phyloP scores from a whole-genome alignment of 2,888 invertebrate species.

The Eumerus sabulonum region DNA sequence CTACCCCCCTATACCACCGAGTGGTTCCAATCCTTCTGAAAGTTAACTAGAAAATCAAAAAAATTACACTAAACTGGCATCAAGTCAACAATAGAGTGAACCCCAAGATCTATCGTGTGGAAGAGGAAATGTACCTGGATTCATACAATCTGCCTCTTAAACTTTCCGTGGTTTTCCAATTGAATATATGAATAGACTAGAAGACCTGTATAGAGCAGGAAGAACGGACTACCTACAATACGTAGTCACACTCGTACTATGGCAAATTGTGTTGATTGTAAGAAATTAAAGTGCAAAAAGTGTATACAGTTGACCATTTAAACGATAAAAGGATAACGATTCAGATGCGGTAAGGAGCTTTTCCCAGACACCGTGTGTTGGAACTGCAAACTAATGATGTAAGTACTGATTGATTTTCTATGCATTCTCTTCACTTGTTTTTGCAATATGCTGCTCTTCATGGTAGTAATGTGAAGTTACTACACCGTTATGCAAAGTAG shows the following conservation, averaged over 20 bases:
- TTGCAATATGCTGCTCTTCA: conserved; percentile 10
- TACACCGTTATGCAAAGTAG: too few species aligned
- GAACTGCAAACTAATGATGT: conserved; percentile 34
- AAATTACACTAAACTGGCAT: too few species aligned
- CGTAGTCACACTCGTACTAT: too few species aligned
- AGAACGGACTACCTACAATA: neutral
- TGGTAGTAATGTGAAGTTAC: conserved; percentile 1
- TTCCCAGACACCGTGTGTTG: neutral
- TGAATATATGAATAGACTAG: conserved; percentile 35
- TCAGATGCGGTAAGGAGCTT: conserved; percentile 19
- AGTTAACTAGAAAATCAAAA: too few species aligned
- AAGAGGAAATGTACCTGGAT: conserved; percentile 9
- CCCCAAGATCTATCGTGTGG: conserved; percentile 29
- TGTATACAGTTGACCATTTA: too few species aligned
- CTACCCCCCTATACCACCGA: neutral
- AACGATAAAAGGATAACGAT: conserved; percentile 9
- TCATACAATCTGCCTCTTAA: conserved; percentile 4
- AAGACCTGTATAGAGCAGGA: too few species aligned
- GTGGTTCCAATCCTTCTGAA: conserved; percentile 32
- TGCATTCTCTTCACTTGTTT: too few species aligned
- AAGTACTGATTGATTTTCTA: conserved; percentile 8
- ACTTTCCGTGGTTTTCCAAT: conserved; percentile 13
- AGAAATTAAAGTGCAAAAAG: conserved; percentile 8
- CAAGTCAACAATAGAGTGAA: conserved; percentile 1
- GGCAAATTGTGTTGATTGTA: neutral